Evolutionary conservation across 1,140 invertebrate genomes (phyloP), one percentile per base, ranked within the genome.

Genomic region (Neodiprion fabricii): DNA sequence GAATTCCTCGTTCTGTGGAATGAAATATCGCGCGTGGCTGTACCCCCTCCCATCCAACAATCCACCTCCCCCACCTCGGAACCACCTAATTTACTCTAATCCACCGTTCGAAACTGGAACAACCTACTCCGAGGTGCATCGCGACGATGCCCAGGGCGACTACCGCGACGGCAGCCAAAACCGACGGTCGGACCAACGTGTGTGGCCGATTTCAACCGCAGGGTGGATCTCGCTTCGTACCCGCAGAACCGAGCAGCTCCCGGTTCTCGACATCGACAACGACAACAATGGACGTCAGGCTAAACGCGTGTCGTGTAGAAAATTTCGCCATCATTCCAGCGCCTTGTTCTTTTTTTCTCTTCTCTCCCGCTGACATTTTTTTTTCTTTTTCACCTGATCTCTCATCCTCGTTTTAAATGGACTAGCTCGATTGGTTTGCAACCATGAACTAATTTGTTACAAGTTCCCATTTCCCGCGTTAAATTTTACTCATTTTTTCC

Each of bases 91-190:
- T 61, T 61, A 69, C 40, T 23, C 67, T 69, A 23, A 23, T 23
- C 67, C 67, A 69, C 40, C 67, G 67, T 69, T 69, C 67, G 8
- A 69, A 69, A 69, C 67, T 69, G 67, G 67, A 69, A 69, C 40
- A 17, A 69, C 67, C 21, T 69, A 47, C 17, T 47, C 7, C 40
- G 21, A 69, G 67, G 11, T 23, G 40, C 17, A 23, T 8, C 17
- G 67, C 67, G 28, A 65, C 67, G 28, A 65, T 14, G 67, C 40
- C 67, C 40, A 69, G 67, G 53, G 53, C 53, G 53, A 7, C 53
- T 12, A 12, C n/a, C 28, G 11, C 11, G 53, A 61, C 53, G 53
- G n/a, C 11, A 61, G 53, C 53, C 9, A 61, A 61, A 61, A 61
- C 28, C 28, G 28, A 40, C 9, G 53, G 53, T 61, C 53, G 11